Evolutionary conservation across 1,140 invertebrate species (phyloP).

Genomic region (Microplitis mediator): DNA sequence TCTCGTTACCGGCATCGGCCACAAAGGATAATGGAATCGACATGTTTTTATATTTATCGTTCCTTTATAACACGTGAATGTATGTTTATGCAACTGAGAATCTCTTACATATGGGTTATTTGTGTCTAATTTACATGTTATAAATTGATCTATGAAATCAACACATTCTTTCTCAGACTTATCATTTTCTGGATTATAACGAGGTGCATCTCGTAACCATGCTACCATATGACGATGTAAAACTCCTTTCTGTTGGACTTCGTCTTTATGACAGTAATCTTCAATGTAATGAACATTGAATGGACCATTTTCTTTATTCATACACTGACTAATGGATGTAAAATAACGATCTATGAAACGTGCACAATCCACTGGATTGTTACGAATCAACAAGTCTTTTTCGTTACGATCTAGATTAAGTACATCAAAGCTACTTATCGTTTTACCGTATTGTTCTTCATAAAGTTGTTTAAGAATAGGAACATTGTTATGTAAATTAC

Average conservation of each 20-base stretch:
- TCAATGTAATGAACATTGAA: neutral
- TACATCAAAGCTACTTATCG: neutral
- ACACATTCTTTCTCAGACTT: neutral
- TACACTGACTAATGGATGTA: neutral
- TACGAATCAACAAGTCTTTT: neutral
- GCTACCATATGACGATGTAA: neutral
- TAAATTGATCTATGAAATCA: neutral
- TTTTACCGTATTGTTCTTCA: neutral
- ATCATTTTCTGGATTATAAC: neutral
- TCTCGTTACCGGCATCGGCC: neutral
- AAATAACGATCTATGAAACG: neutral
- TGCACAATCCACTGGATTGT: neutral
- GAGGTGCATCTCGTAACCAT: neutral
- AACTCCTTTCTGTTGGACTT: neutral
- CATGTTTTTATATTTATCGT: neutral
- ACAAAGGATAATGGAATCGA: slow-evolving; percentile 2
- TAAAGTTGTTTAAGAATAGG: neutral
- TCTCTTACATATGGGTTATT: no score
- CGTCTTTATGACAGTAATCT: neutral
- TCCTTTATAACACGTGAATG: no score
- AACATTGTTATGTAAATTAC: neutral
- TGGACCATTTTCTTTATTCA: neutral
- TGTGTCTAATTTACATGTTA: neutral
- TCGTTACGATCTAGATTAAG: neutral
- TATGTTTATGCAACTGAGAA: no score